phyloP scores from a whole-genome alignment of 2,113 vertebrate species.

The Heteronetta atricapilla region DNA sequence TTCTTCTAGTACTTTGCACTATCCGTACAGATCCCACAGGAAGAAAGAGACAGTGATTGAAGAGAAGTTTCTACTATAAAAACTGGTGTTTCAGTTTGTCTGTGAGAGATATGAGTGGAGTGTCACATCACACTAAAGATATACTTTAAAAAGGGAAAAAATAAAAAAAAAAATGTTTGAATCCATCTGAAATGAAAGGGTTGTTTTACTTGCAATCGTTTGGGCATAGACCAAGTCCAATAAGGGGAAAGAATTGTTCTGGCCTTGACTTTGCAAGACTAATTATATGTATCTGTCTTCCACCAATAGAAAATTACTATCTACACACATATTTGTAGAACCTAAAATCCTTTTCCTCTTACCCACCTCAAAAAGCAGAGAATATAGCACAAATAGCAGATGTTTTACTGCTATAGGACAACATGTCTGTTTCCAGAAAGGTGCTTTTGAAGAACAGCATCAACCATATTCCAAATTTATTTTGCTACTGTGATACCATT shows the following conservation, averaged over 20 bases:
- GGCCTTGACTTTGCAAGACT: background rate
- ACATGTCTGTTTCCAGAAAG: background rate
- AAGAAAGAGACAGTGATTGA: constrained; percentile 22
- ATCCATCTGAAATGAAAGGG: background rate
- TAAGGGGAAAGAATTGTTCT: background rate
- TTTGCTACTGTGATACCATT: background rate
- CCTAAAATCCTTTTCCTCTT: background rate
- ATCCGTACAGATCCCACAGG: background rate
- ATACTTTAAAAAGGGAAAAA: background rate
- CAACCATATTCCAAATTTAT: background rate
- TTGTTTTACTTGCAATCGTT: background rate
- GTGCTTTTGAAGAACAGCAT: background rate
- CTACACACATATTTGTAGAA: background rate
- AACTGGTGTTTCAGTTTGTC: background rate
- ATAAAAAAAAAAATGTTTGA: background rate
- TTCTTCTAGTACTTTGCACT: background rate
- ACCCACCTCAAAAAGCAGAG: background rate
- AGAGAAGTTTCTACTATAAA: background rate
- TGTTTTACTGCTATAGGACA: background rate
- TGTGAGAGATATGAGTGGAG: background rate
- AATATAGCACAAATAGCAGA: background rate
- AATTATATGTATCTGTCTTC: background rate
- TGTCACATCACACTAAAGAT: background rate
- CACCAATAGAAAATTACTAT: background rate
- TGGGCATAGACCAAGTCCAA: background rate